Evolutionary conservation across 2,797 vertebrate species (phyloP).

Genomic region (Periparus ater): DNA sequence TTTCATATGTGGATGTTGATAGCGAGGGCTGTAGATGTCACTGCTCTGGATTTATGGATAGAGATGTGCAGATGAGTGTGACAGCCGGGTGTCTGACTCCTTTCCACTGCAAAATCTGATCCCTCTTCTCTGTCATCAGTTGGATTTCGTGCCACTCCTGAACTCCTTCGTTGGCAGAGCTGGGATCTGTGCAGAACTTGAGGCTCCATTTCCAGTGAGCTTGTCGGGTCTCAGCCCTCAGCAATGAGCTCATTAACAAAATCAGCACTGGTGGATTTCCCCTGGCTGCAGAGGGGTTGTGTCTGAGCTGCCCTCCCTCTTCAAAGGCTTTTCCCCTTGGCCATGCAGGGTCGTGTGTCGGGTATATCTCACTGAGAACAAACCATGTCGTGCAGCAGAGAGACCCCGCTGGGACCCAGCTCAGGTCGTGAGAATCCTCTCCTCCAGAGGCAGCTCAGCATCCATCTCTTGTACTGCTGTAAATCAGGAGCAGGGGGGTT

Average conservation of each 20-base stretch:
- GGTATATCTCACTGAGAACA: not conserved
- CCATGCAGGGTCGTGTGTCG: not conserved
- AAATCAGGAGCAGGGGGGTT: not conserved
- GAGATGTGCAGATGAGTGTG: not conserved
- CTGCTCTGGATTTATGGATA: not conserved
- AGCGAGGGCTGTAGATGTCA: not conserved
- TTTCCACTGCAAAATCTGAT: not conserved
- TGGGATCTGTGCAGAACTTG: not conserved
- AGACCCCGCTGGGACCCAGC: not conserved
- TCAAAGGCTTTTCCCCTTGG: not conserved
- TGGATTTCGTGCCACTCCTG: not conserved
- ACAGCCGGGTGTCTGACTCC: not conserved
- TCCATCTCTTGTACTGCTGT: not conserved
- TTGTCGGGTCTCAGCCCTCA: not conserved
- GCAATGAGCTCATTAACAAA: not conserved
- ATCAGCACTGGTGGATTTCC: not conserved
- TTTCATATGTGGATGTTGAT: not conserved
- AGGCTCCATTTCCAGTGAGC: not conserved
- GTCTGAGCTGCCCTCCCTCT: not conserved
- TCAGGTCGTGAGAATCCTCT: not conserved
- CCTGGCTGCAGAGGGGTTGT: not conserved
- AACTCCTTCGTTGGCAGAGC: not conserved
- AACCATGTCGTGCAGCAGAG: accelerated
- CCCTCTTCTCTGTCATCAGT: not conserved
- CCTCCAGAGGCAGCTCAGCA: not conserved